A percentile compares a stretch with the other conserved stretches of the same genome.
Conservation (phyloP, 2,888 invertebrate species). For the Synanthedon vespiformis region DNA sequence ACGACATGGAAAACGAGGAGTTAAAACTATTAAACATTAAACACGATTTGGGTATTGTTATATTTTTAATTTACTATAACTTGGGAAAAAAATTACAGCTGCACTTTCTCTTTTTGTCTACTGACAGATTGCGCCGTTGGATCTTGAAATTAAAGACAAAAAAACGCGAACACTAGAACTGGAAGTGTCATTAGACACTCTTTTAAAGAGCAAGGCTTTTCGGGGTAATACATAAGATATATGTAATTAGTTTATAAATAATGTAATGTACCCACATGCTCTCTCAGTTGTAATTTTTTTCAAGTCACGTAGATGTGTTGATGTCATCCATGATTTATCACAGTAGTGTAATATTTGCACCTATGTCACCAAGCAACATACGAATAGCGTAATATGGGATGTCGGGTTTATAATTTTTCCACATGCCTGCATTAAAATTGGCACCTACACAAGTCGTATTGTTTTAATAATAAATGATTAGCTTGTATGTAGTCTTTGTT, state of each 20-base stretch:
- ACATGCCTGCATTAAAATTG: not conserved
- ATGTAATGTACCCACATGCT: constrained; percentile 5
- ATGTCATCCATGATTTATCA: constrained; percentile 1
- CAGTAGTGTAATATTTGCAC: constrained; percentile 7
- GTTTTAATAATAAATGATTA: too few relatives aligned
- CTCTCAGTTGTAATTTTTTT: constrained; percentile 70
- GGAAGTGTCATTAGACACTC: constrained; percentile 84
- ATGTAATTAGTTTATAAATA: not conserved
- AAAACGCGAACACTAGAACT: constrained; percentile 84
- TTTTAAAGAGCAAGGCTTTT: constrained; percentile 79
- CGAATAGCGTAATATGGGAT: not conserved
- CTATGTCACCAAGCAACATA: constrained; percentile 3
- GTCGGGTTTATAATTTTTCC: not conserved
- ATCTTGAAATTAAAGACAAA: constrained; percentile 85
- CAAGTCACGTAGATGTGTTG: constrained; percentile 8
- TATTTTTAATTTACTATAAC: not conserved
- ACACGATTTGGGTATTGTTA: constrained; percentile 50
- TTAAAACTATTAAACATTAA: constrained; percentile 71
- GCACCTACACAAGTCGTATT: too few relatives aligned
- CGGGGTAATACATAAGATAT: constrained; percentile 49
- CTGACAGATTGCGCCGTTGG: constrained; percentile 83
- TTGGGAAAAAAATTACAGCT: constrained; percentile 56
- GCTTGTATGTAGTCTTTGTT: too few relatives aligned
- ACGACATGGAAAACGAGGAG: constrained; percentile 87
- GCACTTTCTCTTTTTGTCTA: constrained; percentile 10